These are phyloP conservation scores for Datnioides undecimradiatus DNA, from an alignment of 2,113 vertebrate species.

Conservation along the genomic window DNA sequence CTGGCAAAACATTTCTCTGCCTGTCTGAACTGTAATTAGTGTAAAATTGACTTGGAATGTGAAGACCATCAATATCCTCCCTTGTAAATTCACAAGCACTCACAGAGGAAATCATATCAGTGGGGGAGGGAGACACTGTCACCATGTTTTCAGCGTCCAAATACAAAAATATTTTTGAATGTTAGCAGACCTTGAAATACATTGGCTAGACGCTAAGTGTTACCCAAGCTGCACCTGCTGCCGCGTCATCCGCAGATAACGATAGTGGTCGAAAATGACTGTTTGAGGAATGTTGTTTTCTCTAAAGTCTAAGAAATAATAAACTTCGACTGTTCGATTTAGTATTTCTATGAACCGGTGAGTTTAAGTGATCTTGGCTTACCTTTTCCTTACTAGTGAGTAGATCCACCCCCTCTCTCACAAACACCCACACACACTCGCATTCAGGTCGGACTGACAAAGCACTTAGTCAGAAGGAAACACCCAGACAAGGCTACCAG, in stretches of 20 bases:
- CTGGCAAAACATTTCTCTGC: slow-evolving; percentile 11
- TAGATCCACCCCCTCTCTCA: background rate
- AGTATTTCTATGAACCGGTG: slow-evolving; percentile 19
- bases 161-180: slow-evolving; percentile 77
- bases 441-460: slow-evolving; percentile 62
- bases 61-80: slow-evolving; percentile 18
- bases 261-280: slow-evolving; percentile 59
- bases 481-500: slow-evolving; percentile 61
- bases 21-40: slow-evolving; percentile 38
- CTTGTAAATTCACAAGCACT: slow-evolving; percentile 28
- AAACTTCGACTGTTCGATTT: slow-evolving; percentile 9
- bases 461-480: slow-evolving; percentile 75
- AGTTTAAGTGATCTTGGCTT: slow-evolving; percentile 16
- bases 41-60: slow-evolving; percentile 29
- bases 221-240: slow-evolving; percentile 79
- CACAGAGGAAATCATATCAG: slow-evolving; percentile 26
- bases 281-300: slow-evolving; percentile 67
- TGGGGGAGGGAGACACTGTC: slow-evolving; percentile 14
- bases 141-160: slow-evolving; percentile 70
- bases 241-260: slow-evolving; percentile 43
- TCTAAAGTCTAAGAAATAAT: slow-evolving; percentile 25
- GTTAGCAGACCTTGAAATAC: slow-evolving; percentile 78
- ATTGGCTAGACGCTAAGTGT: slow-evolving; percentile 75
- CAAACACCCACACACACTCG: slow-evolving; percentile 27
- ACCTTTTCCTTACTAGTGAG: slow-evolving; percentile 27